Base-by-base conservation (phyloP, 1,140 invertebrate species). In the Penaeus indicus region DNA sequence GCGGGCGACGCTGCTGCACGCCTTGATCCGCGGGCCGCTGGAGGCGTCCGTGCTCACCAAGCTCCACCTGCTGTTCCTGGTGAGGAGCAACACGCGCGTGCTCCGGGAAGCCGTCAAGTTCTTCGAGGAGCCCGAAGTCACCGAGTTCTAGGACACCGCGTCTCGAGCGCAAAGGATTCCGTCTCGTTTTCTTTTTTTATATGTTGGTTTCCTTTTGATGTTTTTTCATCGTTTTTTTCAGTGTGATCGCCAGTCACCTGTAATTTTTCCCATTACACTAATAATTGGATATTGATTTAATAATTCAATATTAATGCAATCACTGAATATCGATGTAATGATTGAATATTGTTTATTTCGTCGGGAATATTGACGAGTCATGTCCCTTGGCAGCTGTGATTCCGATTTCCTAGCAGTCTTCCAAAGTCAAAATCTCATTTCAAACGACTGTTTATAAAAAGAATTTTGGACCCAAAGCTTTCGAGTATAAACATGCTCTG, bases 31-130 rank as follows among this genome's bases (percentile, higher is more conserved):
- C 78, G 95, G 95, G 0, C 94, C 96, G 86, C 84, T 89, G 47
- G 95, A 96, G n/a, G 92, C 97, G 69, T 96, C 95, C 62, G 94
- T 96, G 8, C 95, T 95, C 88, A 96, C 97, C 92, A 96, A 96
- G 91, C 95, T 96, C 91, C 96, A 97, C 92, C 92, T 97, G 19
- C 94, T 96, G 92, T 97, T 97, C 92, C 94, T 97, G 90, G 96
- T 97, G 10, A 94, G 96, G 78, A 97, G 96, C 5, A 96, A 95
- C 27, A 61, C 90, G 10, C 80, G 88, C 72, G 83, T 85, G 10
- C 87, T 92, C 13, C 21, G 88, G 75, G 91, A 92, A 32, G 84
- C 91, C 2, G 25, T 86, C 16, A 84, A 72, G 62, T 69, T 85
- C 47, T 78, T 90, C n/a, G 78, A 78, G n/a, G 78, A 69, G 21